Percentiles rank a stretch among this genome's conserved stretches.
Evolutionary conservation across 1,140 invertebrate genomes (phyloP).

Genomic region (Drosophila rufa): DNA sequence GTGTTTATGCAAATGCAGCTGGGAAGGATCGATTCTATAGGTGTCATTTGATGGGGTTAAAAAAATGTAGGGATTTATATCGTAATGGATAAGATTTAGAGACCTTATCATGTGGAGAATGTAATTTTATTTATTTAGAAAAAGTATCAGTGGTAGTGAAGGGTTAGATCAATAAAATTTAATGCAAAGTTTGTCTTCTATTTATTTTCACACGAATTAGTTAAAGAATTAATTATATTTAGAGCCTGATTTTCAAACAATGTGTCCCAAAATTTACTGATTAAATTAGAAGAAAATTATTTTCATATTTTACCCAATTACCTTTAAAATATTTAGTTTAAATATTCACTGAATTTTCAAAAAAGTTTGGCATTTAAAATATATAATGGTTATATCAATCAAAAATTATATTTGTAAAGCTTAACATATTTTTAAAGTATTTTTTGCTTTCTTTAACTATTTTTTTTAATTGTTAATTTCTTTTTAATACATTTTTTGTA

Average conservation of each 20-base stretch:
- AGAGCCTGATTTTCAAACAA: neutral
- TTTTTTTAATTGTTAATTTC: neutral
- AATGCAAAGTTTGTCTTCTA: no score
- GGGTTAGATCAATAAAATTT: neutral
- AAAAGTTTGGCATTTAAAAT: no score
- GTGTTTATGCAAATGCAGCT: slow-evolving; percentile 51
- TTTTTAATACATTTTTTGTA: neutral
- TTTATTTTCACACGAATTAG: neutral
- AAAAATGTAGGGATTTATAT: neutral
- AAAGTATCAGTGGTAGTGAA: neutral
- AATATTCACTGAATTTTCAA: neutral
- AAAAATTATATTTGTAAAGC: neutral
- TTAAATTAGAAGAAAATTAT: neutral
- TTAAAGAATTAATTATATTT: no score
- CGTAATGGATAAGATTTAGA: neutral
- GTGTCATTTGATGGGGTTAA: neutral
- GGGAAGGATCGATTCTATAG: neutral
- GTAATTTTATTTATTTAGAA: neutral
- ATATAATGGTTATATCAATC: neutral
- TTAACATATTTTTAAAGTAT: neutral
- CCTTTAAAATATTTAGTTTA: neutral
- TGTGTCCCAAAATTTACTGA: neutral
- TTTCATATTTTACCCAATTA: neutral
- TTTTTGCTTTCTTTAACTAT: neutral
- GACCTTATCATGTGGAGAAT: neutral